Conservation (phyloP, 2,113 vertebrate genomes). For the Nothoprocta perdicaria region DNA sequence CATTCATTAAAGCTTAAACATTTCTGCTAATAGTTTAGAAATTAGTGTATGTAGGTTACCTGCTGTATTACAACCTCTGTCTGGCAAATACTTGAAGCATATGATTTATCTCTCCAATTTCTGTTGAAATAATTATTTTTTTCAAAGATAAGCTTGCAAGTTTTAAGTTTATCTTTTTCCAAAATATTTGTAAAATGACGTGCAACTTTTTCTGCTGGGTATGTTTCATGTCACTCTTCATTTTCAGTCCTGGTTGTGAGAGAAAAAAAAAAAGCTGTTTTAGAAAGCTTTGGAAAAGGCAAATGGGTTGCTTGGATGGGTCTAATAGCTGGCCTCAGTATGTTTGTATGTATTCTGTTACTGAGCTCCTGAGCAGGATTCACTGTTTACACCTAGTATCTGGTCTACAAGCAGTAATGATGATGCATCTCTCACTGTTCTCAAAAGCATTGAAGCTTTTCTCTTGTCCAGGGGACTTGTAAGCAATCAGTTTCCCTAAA, state of each 20-base stretch:
- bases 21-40: neutral
- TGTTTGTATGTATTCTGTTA: neutral
- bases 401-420: neutral
- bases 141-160: neutral
- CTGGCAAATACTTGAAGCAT: neutral
- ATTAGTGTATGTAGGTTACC: neutral
- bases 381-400: neutral
- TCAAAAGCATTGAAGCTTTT: neutral
- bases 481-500: constrained; percentile 23
- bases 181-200: neutral
- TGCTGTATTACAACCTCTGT: neutral
- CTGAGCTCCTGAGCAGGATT: neutral
- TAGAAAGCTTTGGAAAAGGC: neutral
- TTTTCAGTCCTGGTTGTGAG: neutral
- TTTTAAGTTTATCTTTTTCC: neutral
- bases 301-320: neutral
- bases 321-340: neutral
- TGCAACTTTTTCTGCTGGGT: neutral
- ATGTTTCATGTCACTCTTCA: neutral
- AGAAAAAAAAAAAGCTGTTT: neutral
- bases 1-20: constrained; percentile 15
- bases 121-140: neutral
- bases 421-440: neutral
- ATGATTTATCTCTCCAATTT: neutral
- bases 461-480: neutral